phyloP scores from a whole-genome alignment of 2,888 invertebrate species.

The Ctena decussata region DNA sequence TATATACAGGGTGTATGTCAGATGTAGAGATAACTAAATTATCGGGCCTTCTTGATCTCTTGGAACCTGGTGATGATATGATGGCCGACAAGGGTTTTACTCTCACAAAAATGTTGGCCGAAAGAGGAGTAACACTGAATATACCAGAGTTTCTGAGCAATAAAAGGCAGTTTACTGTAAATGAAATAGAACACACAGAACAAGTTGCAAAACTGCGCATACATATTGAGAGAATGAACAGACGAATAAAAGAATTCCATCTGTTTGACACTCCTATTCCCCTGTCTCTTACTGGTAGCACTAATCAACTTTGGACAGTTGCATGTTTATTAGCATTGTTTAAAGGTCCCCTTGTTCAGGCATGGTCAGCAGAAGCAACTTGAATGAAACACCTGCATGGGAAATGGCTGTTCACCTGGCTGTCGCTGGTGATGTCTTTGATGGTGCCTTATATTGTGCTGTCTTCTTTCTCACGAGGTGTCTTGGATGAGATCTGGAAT shows the following conservation, averaged over 20 bases:
- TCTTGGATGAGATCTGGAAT: no score
- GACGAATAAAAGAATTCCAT: conserved; percentile 33
- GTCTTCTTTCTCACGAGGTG: no score
- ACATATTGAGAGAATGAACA: conserved; percentile 17
- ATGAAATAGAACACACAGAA: conserved; percentile 7
- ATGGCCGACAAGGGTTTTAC: conserved; percentile 44
- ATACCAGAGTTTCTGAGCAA: conserved; percentile 2
- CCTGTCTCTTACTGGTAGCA: conserved; percentile 23
- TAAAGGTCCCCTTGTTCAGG: no score
- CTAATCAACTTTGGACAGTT: conserved; percentile 46
- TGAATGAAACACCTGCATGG: neutral
- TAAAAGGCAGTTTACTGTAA: neutral
- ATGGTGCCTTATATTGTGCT: no score
- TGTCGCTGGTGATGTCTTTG: no score
- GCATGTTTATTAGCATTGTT: conserved; percentile 36
- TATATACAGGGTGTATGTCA: conserved; percentile 39
- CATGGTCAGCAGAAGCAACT: neutral
- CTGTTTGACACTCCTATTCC: conserved; percentile 27
- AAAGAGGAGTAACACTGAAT: conserved; percentile 18
- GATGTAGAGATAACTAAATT: conserved; percentile 52
- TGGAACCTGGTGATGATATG: conserved; percentile 38
- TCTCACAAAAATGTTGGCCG: conserved; percentile 21
- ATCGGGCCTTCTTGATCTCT: conserved; percentile 40
- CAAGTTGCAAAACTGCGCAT: conserved; percentile 18
- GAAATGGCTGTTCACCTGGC: no score